Percentiles rank a stretch among this genome's conserved stretches.
These are phyloP conservation scores for Emydoidea blandingii DNA, from an alignment of 2,797 vertebrate genomes.

Conservation along the genomic window DNA sequence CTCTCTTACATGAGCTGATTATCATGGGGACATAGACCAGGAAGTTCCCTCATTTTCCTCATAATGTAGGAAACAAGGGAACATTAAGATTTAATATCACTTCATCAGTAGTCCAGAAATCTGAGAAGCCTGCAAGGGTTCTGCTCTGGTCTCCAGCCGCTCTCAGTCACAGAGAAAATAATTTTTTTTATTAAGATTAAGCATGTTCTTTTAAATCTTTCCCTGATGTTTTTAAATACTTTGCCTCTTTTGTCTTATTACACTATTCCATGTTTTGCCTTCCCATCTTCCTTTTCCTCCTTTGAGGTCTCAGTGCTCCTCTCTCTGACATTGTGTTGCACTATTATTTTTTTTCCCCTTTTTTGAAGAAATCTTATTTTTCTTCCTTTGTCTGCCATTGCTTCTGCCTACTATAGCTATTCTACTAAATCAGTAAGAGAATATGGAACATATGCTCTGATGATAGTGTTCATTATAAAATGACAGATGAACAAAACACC, in stretches of 20 bases:
- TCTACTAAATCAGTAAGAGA: not conserved
- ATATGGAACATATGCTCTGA: not conserved
- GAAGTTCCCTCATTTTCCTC: conserved; percentile 73
- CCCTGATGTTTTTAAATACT: conserved; percentile 46
- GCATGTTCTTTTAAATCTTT: conserved; percentile 71
- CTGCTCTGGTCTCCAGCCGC: conserved; percentile 47
- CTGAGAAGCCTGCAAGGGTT: conserved; percentile 36
- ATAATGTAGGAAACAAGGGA: conserved; percentile 68
- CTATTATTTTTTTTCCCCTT: not conserved
- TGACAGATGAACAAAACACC: conserved; percentile 23
- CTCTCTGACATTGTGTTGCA: conserved; percentile 12
- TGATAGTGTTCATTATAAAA: not conserved
- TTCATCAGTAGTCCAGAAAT: conserved; percentile 61
- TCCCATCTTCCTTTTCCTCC: conserved; percentile 14
- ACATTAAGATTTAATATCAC: conserved; percentile 77
- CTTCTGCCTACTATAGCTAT: conserved; percentile 33
- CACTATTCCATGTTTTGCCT: conserved; percentile 14
- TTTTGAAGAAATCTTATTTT: not conserved
- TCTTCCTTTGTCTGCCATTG: not conserved
- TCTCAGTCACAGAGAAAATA: conserved; percentile 42
- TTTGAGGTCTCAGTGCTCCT: conserved; percentile 58
- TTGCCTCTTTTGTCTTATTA: conserved; percentile 16
- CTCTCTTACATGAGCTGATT: conserved; percentile 65
- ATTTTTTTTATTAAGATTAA: conserved; percentile 50
- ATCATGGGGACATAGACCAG: conserved; percentile 62